phyloP scores from a whole-genome alignment of 2,113 vertebrate species.

The Calidris pugnax region DNA sequence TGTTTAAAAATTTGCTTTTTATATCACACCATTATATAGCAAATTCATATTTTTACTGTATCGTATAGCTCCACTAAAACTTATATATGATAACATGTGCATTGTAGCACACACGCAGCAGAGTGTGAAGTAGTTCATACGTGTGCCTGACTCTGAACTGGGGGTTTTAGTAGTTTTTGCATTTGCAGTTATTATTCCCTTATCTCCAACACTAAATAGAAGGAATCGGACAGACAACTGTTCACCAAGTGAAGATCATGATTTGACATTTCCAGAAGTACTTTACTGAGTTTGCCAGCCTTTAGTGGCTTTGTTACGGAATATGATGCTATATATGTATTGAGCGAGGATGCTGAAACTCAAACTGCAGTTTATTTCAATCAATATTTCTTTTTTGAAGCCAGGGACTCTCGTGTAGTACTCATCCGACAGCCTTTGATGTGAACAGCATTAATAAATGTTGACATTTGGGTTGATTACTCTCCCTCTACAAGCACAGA shows the following conservation, averaged over 20 bases:
- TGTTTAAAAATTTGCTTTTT: background rate
- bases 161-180: slow-evolving; percentile 16
- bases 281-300: slow-evolving; percentile 13
- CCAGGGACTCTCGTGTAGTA: background rate
- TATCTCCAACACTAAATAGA: slow-evolving; percentile 27
- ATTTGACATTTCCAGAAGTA: slow-evolving; percentile 58
- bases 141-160: background rate
- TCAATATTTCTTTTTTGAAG: slow-evolving; percentile 50
- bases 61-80: background rate
- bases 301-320: slow-evolving; percentile 20
- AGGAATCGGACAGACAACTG: slow-evolving; percentile 52
- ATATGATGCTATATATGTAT: slow-evolving; percentile 7
- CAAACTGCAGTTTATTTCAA: slow-evolving; percentile 57
- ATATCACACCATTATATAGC: background rate
- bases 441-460: slow-evolving; percentile 50
- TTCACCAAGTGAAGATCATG: slow-evolving; percentile 49
- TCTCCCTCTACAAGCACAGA: background rate
- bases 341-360: slow-evolving; percentile 41
- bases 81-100: fast-evolving
- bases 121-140: background rate
- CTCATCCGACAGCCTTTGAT: slow-evolving; percentile 34
- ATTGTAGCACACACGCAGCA: background rate
- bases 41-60: background rate
- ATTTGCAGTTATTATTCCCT: slow-evolving; percentile 32
- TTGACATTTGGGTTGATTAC: slow-evolving; percentile 51